These are phyloP conservation scores for Pasiphila rectangulata DNA, from an alignment of 2,888 invertebrate genomes.

Conservation along the genomic window DNA sequence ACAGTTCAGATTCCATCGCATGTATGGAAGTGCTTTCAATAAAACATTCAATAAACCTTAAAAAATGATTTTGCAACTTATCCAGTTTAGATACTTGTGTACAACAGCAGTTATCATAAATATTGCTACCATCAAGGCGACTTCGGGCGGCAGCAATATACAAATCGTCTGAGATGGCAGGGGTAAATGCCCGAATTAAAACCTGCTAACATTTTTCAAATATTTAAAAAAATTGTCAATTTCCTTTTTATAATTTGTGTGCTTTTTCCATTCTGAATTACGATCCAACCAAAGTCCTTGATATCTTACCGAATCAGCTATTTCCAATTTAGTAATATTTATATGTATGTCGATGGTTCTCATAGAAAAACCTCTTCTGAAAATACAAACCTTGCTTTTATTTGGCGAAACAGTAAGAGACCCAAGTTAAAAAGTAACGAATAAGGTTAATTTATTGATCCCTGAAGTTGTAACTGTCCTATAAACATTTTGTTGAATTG, in stretches of 20 bases:
- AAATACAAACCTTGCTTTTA: slow-evolving; percentile 2
- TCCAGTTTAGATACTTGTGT: neutral
- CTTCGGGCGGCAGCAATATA: neutral
- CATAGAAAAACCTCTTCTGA: neutral
- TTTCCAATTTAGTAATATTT: neutral
- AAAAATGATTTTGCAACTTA: neutral
- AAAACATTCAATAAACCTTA: neutral
- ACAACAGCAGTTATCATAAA: neutral
- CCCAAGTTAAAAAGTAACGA: neutral
- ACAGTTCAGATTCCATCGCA: no score
- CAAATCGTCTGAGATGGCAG: neutral
- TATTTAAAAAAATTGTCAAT: neutral
- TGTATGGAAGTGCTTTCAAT: no score
- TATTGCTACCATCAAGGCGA: neutral
- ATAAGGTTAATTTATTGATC: neutral
- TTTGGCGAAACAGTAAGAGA: neutral
- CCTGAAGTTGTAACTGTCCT: neutral
- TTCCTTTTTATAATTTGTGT: neutral
- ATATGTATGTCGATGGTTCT: neutral
- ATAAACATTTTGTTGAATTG: neutral
- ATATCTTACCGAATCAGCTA: neutral
- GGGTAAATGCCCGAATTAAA: neutral
- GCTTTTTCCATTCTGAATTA: neutral
- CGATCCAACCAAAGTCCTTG: neutral
- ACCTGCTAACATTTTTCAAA: neutral